Conservation (phyloP, 2,113 vertebrate genomes). For the Xenopus borealis region DNA sequence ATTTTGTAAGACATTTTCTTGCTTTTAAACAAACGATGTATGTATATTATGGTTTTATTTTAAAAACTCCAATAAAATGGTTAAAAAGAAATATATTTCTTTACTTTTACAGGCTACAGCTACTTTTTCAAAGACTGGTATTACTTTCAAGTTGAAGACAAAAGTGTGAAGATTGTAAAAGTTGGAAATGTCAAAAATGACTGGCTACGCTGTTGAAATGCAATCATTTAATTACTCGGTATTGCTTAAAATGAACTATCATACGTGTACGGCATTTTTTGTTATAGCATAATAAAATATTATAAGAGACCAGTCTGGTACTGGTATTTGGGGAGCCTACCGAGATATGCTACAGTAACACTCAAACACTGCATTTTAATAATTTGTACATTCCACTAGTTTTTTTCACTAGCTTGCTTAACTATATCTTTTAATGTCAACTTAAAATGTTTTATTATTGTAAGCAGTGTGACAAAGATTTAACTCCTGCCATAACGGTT, state of each 20-base stretch:
- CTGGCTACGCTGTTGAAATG: conserved; percentile 87
- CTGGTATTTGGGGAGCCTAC: conserved; percentile 57
- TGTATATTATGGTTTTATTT: too few species aligned
- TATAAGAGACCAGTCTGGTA: conserved; percentile 62
- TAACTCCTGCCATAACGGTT: too few species aligned
- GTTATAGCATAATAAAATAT: neutral
- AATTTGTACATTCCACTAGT: too few species aligned
- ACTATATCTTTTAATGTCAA: too few species aligned
- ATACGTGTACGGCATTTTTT: neutral
- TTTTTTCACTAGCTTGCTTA: too few species aligned
- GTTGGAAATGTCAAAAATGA: conserved; percentile 90
- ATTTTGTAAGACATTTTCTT: too few species aligned
- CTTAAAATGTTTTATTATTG: too few species aligned
- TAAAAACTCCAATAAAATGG: too few species aligned
- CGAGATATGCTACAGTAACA: too few species aligned
- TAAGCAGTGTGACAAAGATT: too few species aligned
- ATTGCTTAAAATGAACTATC: neutral
- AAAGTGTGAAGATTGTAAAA: conserved; percentile 91
- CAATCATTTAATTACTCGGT: conserved; percentile 39
- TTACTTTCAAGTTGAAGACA: conserved; percentile 93
- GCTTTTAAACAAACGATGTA: too few species aligned
- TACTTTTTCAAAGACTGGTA: conserved; percentile 95
- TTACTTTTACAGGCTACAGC: conserved; percentile 76
- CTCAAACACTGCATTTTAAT: too few species aligned
- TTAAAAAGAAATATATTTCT: conserved; percentile 5